These are phyloP conservation scores for Etheostoma nigrum DNA, from an alignment of 2,797 vertebrate species.

Conservation along the genomic window DNA sequence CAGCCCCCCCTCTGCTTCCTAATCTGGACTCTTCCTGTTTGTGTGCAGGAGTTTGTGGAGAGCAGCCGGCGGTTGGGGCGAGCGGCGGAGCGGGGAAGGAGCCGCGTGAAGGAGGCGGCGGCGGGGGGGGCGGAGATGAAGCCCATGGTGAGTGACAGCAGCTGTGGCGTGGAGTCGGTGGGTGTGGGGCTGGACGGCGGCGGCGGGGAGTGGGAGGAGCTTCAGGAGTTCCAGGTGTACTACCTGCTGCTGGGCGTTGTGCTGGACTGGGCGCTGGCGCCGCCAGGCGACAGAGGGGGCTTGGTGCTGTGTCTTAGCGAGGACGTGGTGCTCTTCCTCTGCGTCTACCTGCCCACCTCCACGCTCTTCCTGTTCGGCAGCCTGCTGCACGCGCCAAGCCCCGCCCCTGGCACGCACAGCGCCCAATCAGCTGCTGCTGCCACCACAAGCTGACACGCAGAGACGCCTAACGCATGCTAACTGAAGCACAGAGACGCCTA, in stretches of 20 bases:
- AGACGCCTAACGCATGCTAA: constrained; percentile 26
- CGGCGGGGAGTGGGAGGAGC: constrained; percentile 86
- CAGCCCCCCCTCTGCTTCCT: too few relatives aligned
- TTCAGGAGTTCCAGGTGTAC: constrained; percentile 95
- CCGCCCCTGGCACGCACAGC: constrained; percentile 36
- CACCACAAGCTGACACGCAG: constrained; percentile 35
- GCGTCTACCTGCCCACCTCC: constrained; percentile 94
- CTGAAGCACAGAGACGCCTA: not conserved
- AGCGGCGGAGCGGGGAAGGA: constrained; percentile 90
- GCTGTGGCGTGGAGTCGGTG: constrained; percentile 75
- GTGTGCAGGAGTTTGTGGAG: constrained; percentile 94
- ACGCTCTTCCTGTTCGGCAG: constrained; percentile 93
- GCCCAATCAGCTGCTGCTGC: constrained; percentile 45
- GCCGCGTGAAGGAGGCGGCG: constrained; percentile 85
- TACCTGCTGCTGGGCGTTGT: constrained; percentile 93
- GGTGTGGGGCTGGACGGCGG: constrained; percentile 84
- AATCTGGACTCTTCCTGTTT: too few relatives aligned
- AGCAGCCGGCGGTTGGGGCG: constrained; percentile 93
- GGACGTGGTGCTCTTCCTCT: constrained; percentile 94
- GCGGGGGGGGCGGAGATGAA: constrained; percentile 92
- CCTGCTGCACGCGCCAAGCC: constrained; percentile 83
- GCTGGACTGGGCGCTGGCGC: constrained; percentile 93
- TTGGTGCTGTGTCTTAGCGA: constrained; percentile 92
- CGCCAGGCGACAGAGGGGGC: constrained; percentile 75
- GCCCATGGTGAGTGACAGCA: constrained; percentile 96